phyloP scores from a whole-genome alignment of 92 coral and sea anemone genomes.

The Phenganax stokvisi region DNA sequence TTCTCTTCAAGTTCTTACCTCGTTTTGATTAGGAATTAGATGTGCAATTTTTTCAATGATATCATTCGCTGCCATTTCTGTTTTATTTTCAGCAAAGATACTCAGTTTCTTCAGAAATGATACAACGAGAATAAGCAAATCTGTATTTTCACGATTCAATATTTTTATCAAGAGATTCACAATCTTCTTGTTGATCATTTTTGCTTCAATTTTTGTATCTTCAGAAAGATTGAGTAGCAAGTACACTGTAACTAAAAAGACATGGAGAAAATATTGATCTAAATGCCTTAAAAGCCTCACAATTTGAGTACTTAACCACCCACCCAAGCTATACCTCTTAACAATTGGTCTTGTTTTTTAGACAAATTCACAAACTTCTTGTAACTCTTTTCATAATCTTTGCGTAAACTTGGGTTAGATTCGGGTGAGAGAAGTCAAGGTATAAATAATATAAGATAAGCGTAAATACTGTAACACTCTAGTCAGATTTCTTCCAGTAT shows the following conservation, averaged over 20 bases:
- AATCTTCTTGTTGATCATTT: conserved; percentile 88
- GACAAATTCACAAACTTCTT: conserved; percentile 85
- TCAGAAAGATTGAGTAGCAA: conserved; percentile 84
- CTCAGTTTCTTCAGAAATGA: conserved; percentile 89
- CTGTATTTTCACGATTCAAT: conserved; percentile 75
- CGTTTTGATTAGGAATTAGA: conserved; percentile 80
- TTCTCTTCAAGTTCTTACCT: conserved; percentile 48
- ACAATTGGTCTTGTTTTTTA: conserved; percentile 88
- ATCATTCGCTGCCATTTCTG: conserved; percentile 84
- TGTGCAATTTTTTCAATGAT: conserved; percentile 66
- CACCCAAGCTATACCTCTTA: conserved; percentile 58
- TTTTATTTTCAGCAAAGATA: conserved; percentile 87
- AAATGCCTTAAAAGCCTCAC: not conserved
- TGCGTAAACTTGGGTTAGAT: conserved; percentile 52
- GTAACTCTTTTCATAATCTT: conserved; percentile 92
- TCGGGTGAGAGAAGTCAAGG: conserved; percentile 63
- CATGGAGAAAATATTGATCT: not conserved
- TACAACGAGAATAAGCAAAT: conserved; percentile 77
- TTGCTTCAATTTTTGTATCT: conserved; percentile 94
- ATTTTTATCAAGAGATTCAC: conserved; percentile 67
- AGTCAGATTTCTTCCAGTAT: too few species aligned
- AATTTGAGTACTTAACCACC: not conserved
- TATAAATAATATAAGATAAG: not conserved
- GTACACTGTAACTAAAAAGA: conserved; percentile 65
- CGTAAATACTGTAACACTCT: too few species aligned